phyloP scores from a whole-genome alignment of 2,888 invertebrate species.

The Eristalis intricaria region DNA sequence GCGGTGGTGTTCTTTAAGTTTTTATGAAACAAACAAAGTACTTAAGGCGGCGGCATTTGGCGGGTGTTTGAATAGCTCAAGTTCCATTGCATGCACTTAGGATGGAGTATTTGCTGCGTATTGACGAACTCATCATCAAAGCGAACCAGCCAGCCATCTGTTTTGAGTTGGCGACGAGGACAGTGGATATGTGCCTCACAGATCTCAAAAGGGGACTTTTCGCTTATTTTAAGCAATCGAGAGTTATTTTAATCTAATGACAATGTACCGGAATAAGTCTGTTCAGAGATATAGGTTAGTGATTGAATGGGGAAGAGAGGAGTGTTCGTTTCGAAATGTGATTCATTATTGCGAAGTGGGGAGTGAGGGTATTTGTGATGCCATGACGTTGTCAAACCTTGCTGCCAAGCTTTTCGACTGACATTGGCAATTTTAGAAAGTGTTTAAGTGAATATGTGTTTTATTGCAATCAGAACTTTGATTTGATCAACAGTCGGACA shows the following conservation, averaged over 20 bases:
- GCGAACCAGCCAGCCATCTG: neutral
- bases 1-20: constrained; percentile 39
- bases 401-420: no score
- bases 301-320: neutral
- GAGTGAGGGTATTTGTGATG: neutral
- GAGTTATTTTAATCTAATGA: constrained; percentile 20
- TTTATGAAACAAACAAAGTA: constrained; percentile 56
- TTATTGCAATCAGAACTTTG: no score
- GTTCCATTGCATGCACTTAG: constrained; percentile 15
- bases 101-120: constrained; percentile 20
- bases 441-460: no score
- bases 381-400: no score
- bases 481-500: no score
- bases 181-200: constrained; percentile 5
- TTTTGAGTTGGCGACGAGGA: neutral
- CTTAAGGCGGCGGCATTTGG: constrained; percentile 34
- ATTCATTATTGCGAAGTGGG: neutral
- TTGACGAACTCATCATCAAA: constrained; percentile 34
- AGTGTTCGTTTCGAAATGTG: neutral
- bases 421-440: no score
- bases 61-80: constrained; percentile 42
- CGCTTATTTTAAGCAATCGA: constrained; percentile 18
- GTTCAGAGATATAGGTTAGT: constrained; percentile 40
- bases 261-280: constrained; percentile 38
- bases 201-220: constrained; percentile 17